Evolutionary conservation across 2,888 invertebrate species (phyloP), one percentile per base, ranked within the genome.

Genomic region (Helicoverpa assulta): DNA sequence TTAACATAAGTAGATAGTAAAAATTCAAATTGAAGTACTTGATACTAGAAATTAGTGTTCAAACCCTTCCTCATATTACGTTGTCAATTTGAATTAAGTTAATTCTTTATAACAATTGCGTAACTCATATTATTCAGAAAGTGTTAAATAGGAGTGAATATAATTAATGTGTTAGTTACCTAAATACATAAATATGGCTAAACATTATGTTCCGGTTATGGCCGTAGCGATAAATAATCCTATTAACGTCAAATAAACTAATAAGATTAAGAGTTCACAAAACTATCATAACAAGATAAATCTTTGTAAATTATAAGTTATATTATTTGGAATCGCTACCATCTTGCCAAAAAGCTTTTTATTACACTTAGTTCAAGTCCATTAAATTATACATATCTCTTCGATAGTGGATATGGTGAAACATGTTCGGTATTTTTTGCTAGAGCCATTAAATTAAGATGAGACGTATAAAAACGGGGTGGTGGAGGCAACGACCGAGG

Each of bases 401-500:
- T 40, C 26, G 33, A 71, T 59, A 18, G 55, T 66, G 33, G 61
- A 71, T 53, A 68, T 47, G 66, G 70, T 72, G 40, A 60, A 29
- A 55, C 57, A 71, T 63, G 62, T 69, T 60, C 63, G 61, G 67
- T 67, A 59, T 77, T 83, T 83, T 82, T 82, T 83, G 79, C 73
- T 67, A 75, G 47, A 29, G 54, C 18, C 78, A 59, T 80, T 66
- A 75, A 79, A 73, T 78, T 72, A 69, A 75, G 76, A 83, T 73
- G 67, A 75, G 68, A 60, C 62, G 62, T 61, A 78, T 56, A 76
- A 76, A 79, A 83, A 79, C 82, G 72, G 68, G 74, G 58, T 54
- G 56, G n/a, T 63, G 19, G 64, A 61, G 80, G 60, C 80, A 82
- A 77, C 70, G 83, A 80, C 82, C 83, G 82, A 47, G 37, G 66